A percentile compares a stretch with the other conserved stretches of the same genome.
These are phyloP conservation scores for Potamarius usumacintae DNA, from an alignment of 2,113 vertebrate species.

Conservation along the genomic window DNA sequence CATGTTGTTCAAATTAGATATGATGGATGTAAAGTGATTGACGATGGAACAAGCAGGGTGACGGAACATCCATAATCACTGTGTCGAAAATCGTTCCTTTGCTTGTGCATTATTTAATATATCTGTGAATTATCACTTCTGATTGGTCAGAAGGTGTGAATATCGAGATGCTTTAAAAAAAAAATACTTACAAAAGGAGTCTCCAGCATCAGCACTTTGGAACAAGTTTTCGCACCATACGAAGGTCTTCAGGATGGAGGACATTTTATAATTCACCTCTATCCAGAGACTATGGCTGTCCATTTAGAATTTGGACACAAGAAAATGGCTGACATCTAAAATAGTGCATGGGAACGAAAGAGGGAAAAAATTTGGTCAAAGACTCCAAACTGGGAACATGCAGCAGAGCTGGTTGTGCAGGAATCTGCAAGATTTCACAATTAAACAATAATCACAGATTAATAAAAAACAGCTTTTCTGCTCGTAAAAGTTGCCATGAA, in stretches of 20 bases:
- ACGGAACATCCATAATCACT: not conserved
- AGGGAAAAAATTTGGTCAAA: not conserved
- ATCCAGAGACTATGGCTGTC: not conserved
- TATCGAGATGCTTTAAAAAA: not conserved
- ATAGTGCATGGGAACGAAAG: not conserved
- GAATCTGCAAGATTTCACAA: slow-evolving; percentile 2
- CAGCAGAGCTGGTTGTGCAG: not conserved
- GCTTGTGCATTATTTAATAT: not conserved
- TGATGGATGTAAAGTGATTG: not conserved
- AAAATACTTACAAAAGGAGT: not conserved
- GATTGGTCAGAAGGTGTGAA: not conserved
- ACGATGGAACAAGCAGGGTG: not conserved
- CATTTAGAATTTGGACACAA: too few relatives aligned
- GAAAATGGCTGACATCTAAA: not conserved
- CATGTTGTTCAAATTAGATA: slow-evolving; percentile 14
- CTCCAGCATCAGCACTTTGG: not conserved
- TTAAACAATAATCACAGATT: slow-evolving; percentile 18
- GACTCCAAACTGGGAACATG: not conserved
- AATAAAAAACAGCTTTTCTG: slow-evolving; percentile 8
- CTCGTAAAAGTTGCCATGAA: not conserved
- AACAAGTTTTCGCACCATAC: not conserved
- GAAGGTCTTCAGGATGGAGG: not conserved
- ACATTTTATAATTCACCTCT: not conserved
- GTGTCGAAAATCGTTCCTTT: not conserved
- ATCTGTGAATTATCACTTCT: not conserved